Base-by-base conservation (phyloP, 2,888 invertebrate species). In the Lasius fuliginosus region DNA sequence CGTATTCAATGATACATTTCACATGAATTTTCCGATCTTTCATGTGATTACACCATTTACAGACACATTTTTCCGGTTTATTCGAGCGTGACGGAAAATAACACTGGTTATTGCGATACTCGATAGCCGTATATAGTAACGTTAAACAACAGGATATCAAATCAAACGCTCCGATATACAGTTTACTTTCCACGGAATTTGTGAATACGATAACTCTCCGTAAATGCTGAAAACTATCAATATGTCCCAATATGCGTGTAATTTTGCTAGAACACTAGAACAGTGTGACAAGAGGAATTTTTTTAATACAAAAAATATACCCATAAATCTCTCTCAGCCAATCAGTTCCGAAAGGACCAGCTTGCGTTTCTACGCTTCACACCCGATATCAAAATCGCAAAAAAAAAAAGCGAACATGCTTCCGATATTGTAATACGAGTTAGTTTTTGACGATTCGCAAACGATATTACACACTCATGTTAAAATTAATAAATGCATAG, bases 101-200 rank as follows among this genome's bases (percentile, higher is more conserved):
- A 85, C 53, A 18, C 64, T 69, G 64, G 42, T 23, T 77, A 67
- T 62, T 65, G 81, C 73, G 74, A 89, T 84, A 85, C 42, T 64
- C 83, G 89, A 81, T 49, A 56, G 49, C 58, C 62, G 56, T 56
- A 23, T 23, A 23, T 23, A 62, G 74, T 75, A 87, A 69, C 77
- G 46, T 65, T 77, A 79, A 87, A 85, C 77, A 83, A 67, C 71
- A 9, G 79, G 27, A 81, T 73, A 62, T 64, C 56, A 69, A 82
- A 84, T 85, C 67, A 67, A 84, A 73, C 56, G 56, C 62, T 30
- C 42, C 82, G 75, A 85, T 86, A 87, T 89, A 68, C 53, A 67
- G 71, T 84, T 86, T 76, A 73, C 33, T 62, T 68, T 30, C 33
- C n/a, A 58, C 30, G 11, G 62, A 88, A 75, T 76, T 71, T 46